Evolutionary conservation across 2,113 vertebrate species (phyloP).

Genomic region (Zosterops hypoxanthus): DNA sequence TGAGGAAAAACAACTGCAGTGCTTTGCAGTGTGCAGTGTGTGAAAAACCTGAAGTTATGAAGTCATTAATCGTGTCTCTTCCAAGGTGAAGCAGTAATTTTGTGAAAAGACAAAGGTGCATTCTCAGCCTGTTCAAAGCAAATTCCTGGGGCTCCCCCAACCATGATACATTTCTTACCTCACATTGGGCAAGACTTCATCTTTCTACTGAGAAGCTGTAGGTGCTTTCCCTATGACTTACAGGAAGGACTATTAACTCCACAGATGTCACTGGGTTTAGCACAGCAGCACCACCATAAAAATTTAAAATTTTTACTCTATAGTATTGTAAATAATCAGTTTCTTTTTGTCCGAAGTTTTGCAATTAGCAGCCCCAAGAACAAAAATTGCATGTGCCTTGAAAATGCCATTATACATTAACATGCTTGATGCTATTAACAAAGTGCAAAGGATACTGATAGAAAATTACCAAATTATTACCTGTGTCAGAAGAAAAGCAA

Average conservation of each 20-base stretch:
- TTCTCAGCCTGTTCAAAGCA: neutral
- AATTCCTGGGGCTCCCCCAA: neutral
- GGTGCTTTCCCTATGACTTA: neutral
- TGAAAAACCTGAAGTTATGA: neutral
- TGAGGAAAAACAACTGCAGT: neutral
- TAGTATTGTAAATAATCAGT: neutral
- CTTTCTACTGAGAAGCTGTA: neutral
- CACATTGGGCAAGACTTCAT: neutral
- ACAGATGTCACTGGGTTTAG: neutral
- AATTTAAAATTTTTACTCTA: neutral
- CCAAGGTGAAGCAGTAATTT: neutral
- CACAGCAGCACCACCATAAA: neutral
- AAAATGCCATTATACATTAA: neutral
- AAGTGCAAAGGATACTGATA: neutral
- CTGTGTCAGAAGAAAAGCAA: neutral
- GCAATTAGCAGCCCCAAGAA: neutral
- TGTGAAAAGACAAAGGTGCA: neutral
- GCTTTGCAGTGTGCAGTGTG: accelerated
- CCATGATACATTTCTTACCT: too few species aligned
- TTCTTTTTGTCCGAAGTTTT: neutral
- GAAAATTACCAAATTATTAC: neutral
- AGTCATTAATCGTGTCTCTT: neutral
- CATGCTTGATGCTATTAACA: neutral
- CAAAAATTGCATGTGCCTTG: neutral
- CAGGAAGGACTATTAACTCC: neutral